Percentiles rank a stretch among this genome's conserved stretches.
Conservation (phyloP, 2,113 vertebrate genomes). For the Cisticola juncidis region DNA sequence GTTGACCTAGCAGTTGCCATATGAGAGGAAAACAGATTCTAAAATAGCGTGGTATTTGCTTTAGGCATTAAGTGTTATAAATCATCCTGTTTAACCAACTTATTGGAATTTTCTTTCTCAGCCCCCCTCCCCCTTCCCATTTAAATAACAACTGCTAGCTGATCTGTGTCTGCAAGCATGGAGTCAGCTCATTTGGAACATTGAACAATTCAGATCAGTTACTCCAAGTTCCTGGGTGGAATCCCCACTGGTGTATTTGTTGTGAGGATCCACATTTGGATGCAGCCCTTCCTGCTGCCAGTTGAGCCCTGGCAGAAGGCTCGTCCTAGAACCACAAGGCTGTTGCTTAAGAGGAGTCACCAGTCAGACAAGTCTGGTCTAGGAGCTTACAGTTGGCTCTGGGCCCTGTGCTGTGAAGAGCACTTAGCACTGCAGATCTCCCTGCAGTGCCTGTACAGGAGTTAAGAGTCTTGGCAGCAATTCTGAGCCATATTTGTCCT, state of each 20-base stretch:
- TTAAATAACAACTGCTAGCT: background rate
- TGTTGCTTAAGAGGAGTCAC: background rate
- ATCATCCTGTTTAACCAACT: conserved; percentile 20
- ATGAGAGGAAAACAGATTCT: background rate
- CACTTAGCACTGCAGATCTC: background rate
- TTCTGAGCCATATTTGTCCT: background rate
- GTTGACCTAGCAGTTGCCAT: conserved; percentile 11
- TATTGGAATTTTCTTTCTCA: background rate
- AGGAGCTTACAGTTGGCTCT: background rate
- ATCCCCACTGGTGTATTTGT: background rate
- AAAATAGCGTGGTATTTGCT: conserved; percentile 40
- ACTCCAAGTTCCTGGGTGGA: background rate
- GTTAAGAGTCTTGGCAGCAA: background rate
- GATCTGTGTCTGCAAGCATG: background rate
- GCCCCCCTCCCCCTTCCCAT: too few species aligned
- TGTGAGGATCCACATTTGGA: background rate
- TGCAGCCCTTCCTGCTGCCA: background rate
- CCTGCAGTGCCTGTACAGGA: background rate
- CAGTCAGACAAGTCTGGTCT: background rate
- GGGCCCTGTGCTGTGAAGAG: background rate
- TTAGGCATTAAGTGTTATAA: conserved; percentile 14
- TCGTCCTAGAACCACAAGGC: background rate
- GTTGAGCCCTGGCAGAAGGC: background rate
- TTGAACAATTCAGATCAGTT: background rate
- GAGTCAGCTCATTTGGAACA: background rate